These are phyloP conservation scores for Odontamblyopus rebecca DNA, from an alignment of 2,797 vertebrate species.

Conservation along the genomic window DNA sequence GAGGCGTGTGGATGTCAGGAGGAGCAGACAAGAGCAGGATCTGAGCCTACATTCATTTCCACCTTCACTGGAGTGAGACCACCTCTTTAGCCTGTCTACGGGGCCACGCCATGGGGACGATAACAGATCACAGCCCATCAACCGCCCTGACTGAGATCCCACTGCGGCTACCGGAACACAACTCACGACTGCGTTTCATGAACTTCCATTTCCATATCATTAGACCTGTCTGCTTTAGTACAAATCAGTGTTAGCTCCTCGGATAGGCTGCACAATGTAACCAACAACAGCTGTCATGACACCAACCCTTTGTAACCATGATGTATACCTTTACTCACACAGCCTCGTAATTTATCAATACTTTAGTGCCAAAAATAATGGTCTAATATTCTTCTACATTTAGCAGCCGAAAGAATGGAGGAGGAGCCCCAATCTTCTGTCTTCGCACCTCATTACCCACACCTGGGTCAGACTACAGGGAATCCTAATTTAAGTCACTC, in stretches of 20 bases:
- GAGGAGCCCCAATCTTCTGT: constrained; percentile 51
- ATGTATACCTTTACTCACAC: constrained; percentile 10
- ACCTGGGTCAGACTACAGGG: constrained; percentile 67
- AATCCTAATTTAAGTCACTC: constrained; percentile 72
- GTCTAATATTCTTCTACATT: constrained; percentile 30
- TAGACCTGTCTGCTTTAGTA: constrained; percentile 40
- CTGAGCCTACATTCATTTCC: constrained; percentile 80
- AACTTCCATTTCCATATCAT: constrained; percentile 71
- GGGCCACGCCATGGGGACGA: constrained; percentile 73
- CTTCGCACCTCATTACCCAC: constrained; percentile 70
- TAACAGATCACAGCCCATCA: constrained; percentile 77
- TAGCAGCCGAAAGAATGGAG: constrained; percentile 36
- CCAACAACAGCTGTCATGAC: constrained; percentile 35
- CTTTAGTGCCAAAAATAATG: constrained; percentile 6
- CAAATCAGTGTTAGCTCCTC: constrained; percentile 26
- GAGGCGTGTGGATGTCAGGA: constrained; percentile 47
- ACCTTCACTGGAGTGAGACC: constrained; percentile 84
- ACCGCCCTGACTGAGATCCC: constrained; percentile 56
- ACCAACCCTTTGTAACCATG: neutral
- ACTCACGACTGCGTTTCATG: constrained; percentile 52
- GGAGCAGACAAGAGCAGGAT: constrained; percentile 58
- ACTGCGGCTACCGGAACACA: constrained; percentile 55
- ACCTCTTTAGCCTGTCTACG: constrained; percentile 75
- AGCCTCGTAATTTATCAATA: constrained; percentile 4
- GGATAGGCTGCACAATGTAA: constrained; percentile 29